phyloP scores from a whole-genome alignment of 2,797 vertebrate species.

The Gila robusta region DNA sequence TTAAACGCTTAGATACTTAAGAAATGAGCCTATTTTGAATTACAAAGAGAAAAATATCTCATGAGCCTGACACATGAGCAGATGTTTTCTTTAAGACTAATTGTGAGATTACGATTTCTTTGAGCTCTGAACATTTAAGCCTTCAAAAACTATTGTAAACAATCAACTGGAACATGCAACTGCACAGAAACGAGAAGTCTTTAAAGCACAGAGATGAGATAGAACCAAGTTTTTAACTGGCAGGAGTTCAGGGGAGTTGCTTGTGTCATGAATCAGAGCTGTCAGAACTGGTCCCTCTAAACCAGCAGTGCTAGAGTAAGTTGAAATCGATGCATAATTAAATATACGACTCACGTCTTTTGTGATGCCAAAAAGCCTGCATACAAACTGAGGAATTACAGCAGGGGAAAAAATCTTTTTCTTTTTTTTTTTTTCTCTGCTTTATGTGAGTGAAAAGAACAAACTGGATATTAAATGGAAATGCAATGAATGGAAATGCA shows the following conservation, averaged over 20 bases:
- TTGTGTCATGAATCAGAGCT: slow-evolving; percentile 55
- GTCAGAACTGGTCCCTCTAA: slow-evolving; percentile 42
- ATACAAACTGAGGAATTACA: slow-evolving; percentile 31
- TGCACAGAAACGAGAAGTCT: slow-evolving; percentile 32
- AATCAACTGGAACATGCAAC: neutral
- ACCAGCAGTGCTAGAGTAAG: slow-evolving; percentile 26
- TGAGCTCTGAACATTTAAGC: neutral
- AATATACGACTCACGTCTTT: slow-evolving; percentile 45
- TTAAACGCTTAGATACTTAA: neutral
- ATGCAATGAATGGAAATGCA: slow-evolving; percentile 28
- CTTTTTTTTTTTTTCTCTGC: neutral
- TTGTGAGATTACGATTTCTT: slow-evolving; percentile 18
- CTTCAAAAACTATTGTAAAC: slow-evolving; percentile 12
- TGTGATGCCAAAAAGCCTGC: slow-evolving; percentile 45
- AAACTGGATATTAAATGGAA: slow-evolving; percentile 43
- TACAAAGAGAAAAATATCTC: slow-evolving; percentile 20
- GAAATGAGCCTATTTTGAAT: slow-evolving; percentile 7
- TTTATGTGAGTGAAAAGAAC: slow-evolving; percentile 20
- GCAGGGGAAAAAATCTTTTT: neutral
- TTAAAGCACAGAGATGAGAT: slow-evolving; percentile 28
- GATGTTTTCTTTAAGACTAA: neutral
- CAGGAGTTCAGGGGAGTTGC: slow-evolving; percentile 39
- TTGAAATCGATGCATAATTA: slow-evolving; percentile 53
- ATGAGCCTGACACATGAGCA: neutral
- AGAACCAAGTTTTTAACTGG: slow-evolving; percentile 12